Percentiles rank a stretch among this genome's conserved stretches.
phyloP scores from a whole-genome alignment of 2,888 invertebrate species.

The Andrena bicolor region DNA sequence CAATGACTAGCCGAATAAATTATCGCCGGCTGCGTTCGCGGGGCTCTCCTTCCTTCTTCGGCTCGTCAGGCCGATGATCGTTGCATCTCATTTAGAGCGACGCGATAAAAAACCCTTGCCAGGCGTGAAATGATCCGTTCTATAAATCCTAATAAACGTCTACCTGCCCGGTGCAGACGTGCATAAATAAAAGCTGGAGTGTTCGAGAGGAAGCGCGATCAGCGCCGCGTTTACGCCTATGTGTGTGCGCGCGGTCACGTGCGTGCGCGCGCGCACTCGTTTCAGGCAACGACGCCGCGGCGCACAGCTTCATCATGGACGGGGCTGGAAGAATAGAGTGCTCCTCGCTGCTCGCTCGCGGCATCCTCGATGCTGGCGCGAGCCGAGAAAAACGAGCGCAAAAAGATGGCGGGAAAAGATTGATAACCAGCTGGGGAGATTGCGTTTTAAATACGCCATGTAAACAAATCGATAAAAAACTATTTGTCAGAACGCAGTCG shows the following conservation, averaged over 20 bases:
- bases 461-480: conserved; percentile 53
- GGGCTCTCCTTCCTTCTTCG: conserved; percentile 18
- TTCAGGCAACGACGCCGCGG: conserved; percentile 48
- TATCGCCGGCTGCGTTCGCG: conserved; percentile 21
- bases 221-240: conserved; percentile 33
- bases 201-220: conserved; percentile 66
- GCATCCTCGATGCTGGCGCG: conserved; percentile 12
- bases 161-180: conserved; percentile 78
- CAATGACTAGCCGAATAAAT: conserved; percentile 24
- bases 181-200: conserved; percentile 73
- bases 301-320: conserved; percentile 79
- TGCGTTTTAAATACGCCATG: conserved; percentile 48
- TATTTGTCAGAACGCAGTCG: conserved; percentile 10
- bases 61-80: conserved; percentile 69
- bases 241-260: conserved; percentile 48
- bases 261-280: conserved; percentile 71
- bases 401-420: conserved; percentile 44
- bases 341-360: conserved; percentile 13
- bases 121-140: conserved; percentile 79
- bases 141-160: conserved; percentile 84
- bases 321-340: conserved; percentile 50
- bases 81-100: conserved; percentile 76
- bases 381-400: conserved; percentile 29
- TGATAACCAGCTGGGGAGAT: conserved; percentile 36
- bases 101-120: conserved; percentile 72